Base-by-base conservation (phyloP, 2,113 vertebrate species). In the Actinemys pallida region DNA sequence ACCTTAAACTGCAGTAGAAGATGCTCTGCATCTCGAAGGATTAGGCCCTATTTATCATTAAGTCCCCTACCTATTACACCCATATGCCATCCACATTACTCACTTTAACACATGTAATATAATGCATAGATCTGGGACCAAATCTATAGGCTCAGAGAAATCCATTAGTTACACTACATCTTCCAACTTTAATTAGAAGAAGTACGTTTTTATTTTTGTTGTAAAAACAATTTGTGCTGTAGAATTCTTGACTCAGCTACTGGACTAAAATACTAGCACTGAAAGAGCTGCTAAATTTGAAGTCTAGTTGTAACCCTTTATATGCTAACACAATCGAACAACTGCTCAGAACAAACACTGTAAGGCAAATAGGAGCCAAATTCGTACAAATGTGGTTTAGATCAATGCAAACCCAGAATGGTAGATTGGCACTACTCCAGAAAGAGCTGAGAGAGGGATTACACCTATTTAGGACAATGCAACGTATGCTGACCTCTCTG, bases 131-230 rank as follows among this genome's bases (percentile, higher is more conserved):
- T 27, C 50, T 0, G 0, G 83, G 31, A 52, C 87, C 65, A 72
- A 31, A 95, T 22, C 53, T 54, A 86, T 42, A 47, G 39, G 45
- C 83, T 52, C 86, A 56, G 31, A 5, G 54, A 13, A 25, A 86
- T 95, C 39, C 39, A 25, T 25, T 81, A 42, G 14, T 42, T 20
- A 83, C 10, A 84, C 59, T 14, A 25, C 22, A 42, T 9, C 4
- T 90, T 91, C 1, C 81, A 42, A 27, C 80, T 80, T 72, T 2
- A 87, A 39, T 87, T 53, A 29, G 62, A 91, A 93, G 35, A 16
- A 90, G 83, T 83, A 79, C 45, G 10, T 2, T 86, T 95, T 59
- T 31, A 88, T 39, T 45, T 76, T 49, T 56, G 22, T 86, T 82
- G 56, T 31, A 50, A 39, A 84, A 56, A 92, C 24, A 84, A 84